These are phyloP conservation scores for Drosophila yooni DNA, from an alignment of 2,888 invertebrate species.

Conservation along the genomic window DNA sequence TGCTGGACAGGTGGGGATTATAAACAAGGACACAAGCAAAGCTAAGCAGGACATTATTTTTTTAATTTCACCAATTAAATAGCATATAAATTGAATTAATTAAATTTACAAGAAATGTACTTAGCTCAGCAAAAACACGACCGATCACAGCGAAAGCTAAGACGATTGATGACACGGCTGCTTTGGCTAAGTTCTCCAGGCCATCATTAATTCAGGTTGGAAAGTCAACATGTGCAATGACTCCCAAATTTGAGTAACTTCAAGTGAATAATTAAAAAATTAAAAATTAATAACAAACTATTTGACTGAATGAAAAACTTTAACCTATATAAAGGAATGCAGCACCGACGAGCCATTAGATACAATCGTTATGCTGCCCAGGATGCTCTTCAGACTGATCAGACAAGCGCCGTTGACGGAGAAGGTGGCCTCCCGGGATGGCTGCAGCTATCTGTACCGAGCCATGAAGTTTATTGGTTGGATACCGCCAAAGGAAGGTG, in stretches of 20 bases:
- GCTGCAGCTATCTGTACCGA: conserved; percentile 61
- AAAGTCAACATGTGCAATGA: no score
- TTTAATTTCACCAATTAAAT: no score
- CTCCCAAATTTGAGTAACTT: conserved; percentile 31
- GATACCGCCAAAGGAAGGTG: conserved; percentile 54
- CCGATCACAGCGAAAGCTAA: no score
- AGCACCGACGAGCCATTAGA: conserved; percentile 1
- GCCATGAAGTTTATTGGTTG: conserved; percentile 64
- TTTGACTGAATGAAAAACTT: conserved; percentile 48
- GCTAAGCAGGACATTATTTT: no score
- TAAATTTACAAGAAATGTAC: no score
- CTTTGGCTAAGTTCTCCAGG: no score
- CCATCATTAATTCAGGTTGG: no score
- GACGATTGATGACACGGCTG: no score
- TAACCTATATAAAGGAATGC: conserved; percentile 49
- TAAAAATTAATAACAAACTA: conserved; percentile 51
- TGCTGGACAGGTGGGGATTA: no score
- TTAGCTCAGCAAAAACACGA: no score
- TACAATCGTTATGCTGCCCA: background rate
- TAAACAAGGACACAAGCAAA: no score
- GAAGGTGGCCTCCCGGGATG: conserved; percentile 46
- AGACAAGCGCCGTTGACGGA: conserved; percentile 50
- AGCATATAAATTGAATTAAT: no score
- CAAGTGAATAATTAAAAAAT: conserved; percentile 62
- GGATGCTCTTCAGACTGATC: conserved; percentile 63